Evolutionary conservation across 1,140 invertebrate species (phyloP), one percentile per base, ranked within the genome.

Genomic region (Calosoma granatense): DNA sequence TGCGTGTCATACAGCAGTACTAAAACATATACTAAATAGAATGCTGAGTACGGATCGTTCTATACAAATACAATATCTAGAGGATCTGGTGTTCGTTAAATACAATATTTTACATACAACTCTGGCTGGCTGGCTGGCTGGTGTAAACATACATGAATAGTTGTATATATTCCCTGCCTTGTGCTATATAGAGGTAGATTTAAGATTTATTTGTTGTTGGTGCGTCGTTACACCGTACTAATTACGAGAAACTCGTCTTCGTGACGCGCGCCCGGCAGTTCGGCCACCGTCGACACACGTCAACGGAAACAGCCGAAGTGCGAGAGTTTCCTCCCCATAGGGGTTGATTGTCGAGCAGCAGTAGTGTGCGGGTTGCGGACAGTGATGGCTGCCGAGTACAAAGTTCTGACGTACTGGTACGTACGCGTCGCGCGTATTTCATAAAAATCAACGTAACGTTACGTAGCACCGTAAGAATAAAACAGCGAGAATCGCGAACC

Each of bases 281-380:
- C 41, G 17, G 9, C 41, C 3, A 17, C 9, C 41, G 41, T 47
- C 9, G 9, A 3, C 41, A 17, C 41, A 17, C 41, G 41, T 36
- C 26, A 36, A 9, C 41, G 41, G 41, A 47, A 17, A 4, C 15
- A 17, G 3, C 6, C 41, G 41, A 47, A 11, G 6, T 47, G 41
- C 41, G 41, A 9, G 41, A 47, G 41, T 47, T 47, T 47, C 41
- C 41, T 47, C 41, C 41, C 41, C 41, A 47, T 4, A 17, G 41
- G 9, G 41, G 15, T 12, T 47, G 41, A 17, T 4, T 17, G 41
- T 17, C 17, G 9, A 17, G 41, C 15, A 47, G 9, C 15, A 47
- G 41, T 47, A 47, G 41, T 17, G 41, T 47, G 41, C 41, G 41
- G 41, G 41, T 47, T 47, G 41, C 41, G 17, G 41, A 47, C 6